Conservation (phyloP, 2,888 invertebrate genomes). For the Bellardia pandia region DNA sequence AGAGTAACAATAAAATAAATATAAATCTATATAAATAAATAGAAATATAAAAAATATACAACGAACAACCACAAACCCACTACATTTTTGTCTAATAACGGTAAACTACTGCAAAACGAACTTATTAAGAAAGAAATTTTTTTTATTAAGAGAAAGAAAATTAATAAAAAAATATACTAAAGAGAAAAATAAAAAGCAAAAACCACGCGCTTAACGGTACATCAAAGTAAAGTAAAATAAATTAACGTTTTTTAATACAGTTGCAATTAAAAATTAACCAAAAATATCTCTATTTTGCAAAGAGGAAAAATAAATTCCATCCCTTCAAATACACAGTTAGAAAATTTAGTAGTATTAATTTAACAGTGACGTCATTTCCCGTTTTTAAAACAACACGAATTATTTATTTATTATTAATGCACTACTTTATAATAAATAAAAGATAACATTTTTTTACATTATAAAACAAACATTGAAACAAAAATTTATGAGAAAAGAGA, state of each 20-base stretch:
- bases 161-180: background rate
- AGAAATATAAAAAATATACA: background rate
- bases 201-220: slow-evolving; percentile 37
- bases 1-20: slow-evolving; percentile 20
- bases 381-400: slow-evolving; percentile 39
- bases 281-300: background rate
- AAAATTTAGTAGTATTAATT: slow-evolving; percentile 29
- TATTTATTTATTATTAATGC: slow-evolving; percentile 68
- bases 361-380: slow-evolving; percentile 73
- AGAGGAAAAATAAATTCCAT: slow-evolving; percentile 24
- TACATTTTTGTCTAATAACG: slow-evolving; percentile 31
- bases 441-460: slow-evolving; percentile 64
- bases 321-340: slow-evolving; percentile 22
- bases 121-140: background rate
- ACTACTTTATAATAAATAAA: slow-evolving; percentile 52
- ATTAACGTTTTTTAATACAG: slow-evolving; percentile 15
- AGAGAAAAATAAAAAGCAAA: slow-evolving; percentile 12
- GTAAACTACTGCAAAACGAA: slow-evolving; percentile 37
- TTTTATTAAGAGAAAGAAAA: slow-evolving; percentile 1
- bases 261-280: background rate
- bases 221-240: background rate
- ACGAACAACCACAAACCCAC: slow-evolving; percentile 32
- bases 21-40: slow-evolving; percentile 17
- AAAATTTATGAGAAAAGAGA: slow-evolving; percentile 20
- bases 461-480: slow-evolving; percentile 32